A percentile compares a stretch with the other conserved stretches of the same genome.
Evolutionary conservation across 1,140 invertebrate species (phyloP).

Genomic region (Pectinophora gossypiella): DNA sequence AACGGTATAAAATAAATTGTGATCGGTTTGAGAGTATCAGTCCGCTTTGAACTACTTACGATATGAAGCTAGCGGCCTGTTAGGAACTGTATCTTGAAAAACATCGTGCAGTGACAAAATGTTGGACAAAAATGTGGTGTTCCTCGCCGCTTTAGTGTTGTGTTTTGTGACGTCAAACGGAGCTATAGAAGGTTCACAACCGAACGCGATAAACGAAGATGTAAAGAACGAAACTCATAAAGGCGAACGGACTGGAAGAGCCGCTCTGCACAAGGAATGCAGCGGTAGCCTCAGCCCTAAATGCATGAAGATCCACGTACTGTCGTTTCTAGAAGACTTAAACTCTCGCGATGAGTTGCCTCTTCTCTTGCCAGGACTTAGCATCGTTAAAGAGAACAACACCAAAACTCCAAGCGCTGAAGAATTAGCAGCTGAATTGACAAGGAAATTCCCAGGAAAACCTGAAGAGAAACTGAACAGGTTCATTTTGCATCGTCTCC

Average conservation of each 20-base stretch:
- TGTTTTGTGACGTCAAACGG: conserved; percentile 26
- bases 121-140: conserved; percentile 36
- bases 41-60: conserved; percentile 25
- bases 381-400: conserved; percentile 81
- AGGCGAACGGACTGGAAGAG: conserved; percentile 41
- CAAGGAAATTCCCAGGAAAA: conserved; percentile 84
- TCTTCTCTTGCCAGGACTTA: conserved; percentile 79
- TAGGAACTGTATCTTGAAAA: conserved; percentile 10
- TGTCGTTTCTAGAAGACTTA: conserved; percentile 84
- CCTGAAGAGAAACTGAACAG: conserved; percentile 85
- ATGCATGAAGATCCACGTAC: conserved; percentile 86
- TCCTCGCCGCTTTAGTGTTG: conserved; percentile 22
- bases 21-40: conserved; percentile 36
- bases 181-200: conserved; percentile 25
- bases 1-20: conserved; percentile 57
- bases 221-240: conserved; percentile 30
- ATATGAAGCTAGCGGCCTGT: conserved; percentile 33
- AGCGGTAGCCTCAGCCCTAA: conserved; percentile 76
- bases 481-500: conserved; percentile 74
- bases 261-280: conserved; percentile 55
- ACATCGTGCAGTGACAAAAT: conserved; percentile 55
- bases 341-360: conserved; percentile 57
- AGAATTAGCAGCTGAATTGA: conserved; percentile 82
- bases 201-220: conserved; percentile 19
- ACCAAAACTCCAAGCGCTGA: conserved; percentile 77